phyloP scores from a whole-genome alignment of 2,797 vertebrate genomes.

The Oceanodroma leucorhoa region DNA sequence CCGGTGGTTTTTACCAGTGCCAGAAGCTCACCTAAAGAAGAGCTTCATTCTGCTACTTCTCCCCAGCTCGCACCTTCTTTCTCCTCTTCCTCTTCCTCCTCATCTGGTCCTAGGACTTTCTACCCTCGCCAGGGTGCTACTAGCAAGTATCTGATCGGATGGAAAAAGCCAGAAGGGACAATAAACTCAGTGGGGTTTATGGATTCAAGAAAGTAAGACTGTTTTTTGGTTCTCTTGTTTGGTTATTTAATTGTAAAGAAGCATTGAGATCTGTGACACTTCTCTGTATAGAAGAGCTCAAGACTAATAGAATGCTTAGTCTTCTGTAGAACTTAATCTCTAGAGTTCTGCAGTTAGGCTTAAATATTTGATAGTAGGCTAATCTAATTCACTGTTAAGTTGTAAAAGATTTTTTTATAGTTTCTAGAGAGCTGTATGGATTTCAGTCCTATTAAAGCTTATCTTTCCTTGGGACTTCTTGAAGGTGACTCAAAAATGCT shows the following conservation, averaged over 20 bases:
- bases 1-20: slow-evolving; percentile 85
- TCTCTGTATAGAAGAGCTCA: not conserved
- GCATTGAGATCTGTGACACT: not conserved
- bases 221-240: slow-evolving; percentile 36
- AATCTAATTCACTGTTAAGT: not conserved
- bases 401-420: not conserved
- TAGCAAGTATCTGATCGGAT: slow-evolving; percentile 97
- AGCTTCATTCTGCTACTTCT: slow-evolving; percentile 80
- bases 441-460: slow-evolving; percentile 22
- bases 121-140: slow-evolving; percentile 97
- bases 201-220: slow-evolving; percentile 93
- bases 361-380: not conserved
- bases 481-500: not conserved
- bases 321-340: not conserved
- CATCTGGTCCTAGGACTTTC: slow-evolving; percentile 90
- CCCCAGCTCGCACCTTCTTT: slow-evolving; percentile 81
- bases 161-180: slow-evolving; percentile 96
- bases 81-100: slow-evolving; percentile 84
- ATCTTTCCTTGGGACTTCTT: not conserved
- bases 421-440: not conserved
- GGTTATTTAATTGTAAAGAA: not conserved
- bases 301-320: not conserved
- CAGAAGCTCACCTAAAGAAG: slow-evolving; percentile 89
- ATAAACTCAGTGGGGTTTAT: slow-evolving; percentile 98
- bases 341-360: not conserved